Base-by-base conservation (phyloP, 1,140 invertebrate genomes). In the Nebria ingens region DNA sequence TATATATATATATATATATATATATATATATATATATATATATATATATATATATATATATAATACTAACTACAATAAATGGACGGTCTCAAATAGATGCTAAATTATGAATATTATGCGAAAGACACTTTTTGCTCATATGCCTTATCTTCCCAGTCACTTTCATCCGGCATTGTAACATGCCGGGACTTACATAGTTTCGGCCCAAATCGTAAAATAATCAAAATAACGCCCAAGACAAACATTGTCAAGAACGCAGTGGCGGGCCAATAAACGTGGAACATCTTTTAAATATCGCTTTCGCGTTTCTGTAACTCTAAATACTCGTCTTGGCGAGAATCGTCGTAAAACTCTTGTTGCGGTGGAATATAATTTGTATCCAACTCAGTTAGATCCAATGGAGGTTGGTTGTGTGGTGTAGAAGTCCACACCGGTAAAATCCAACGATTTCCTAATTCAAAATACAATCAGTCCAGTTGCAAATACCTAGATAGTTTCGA, bases 361-460 rank as follows among this genome's bases (percentile, higher is more conserved):
- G 29, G 52, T 25, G 59, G 57, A 17, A 59, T 52, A 51, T 56
- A 40, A 21, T 61, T 59, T 25, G 57, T 57, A 59, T 87, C 81
- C 0, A 91, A 66, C 69, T 90, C 87, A 0, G 82, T 82, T 17
- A 86, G 79, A 69, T 91, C 89, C 15, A 92, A 66, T 4, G 89
- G 83, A n/a, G 87, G 86, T 67, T 89, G 87, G 56, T 87, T 84
- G 60, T 88, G 82, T 0, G 89, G 88, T 13, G 87, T 86, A 34
- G 84, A 77, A 12, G 87, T 85, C 86, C 86, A 92, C 64, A 91
- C 74, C 6, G 88, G 85, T 11, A 87, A 78, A 55, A 91, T 74
- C 84, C 85, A 90, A 61, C 87, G 84, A 71, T 90, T 90, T 25
- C 86, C 87, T 87, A 62, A 42, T 73, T n/a, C n/a, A n/a, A n/a